Evolutionary conservation across 1,140 invertebrate species (phyloP), one percentile per base, ranked within the genome.

Genomic region (Cheumatopsyche charites): DNA sequence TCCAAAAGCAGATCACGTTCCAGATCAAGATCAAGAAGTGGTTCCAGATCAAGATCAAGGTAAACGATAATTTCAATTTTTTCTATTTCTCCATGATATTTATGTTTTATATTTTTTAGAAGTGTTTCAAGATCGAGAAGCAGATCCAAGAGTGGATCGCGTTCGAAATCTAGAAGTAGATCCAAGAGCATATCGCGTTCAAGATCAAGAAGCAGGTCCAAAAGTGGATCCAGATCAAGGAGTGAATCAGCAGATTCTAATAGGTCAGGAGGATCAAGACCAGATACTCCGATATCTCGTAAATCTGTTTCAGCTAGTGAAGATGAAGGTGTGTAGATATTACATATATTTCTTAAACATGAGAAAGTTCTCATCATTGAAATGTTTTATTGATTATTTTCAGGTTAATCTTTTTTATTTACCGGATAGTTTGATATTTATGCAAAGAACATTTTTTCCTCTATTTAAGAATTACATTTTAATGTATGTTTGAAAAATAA

Each of bases 261-360:
- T 19, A 66, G 75, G 21, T 79, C 75, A 1, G 77, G 79, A 11
- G 77, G 79, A 11, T 84, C 82, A 0, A 79, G 83, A 66, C 84
- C 84, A 0, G 84, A 81, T 25, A 84, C 84, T n/a, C 84, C 84
- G 0, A 81, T 83, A 11, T 84, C 83, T 6, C 80, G 84, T 55
- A 86, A 86, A 68, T 85, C 85, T 19, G 82, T 85, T 13, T 86
- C 84, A 0, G 85, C 83, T 19, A 86, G 85, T 77, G 85, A 86
- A 75, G 83, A 84, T 67, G 82, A 84, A 77, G 78, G 72, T 77
- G 62, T 41, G 15, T 61, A 29, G n/a, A 67, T 15, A 61, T 29
- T 67, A 19, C 62, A 47, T 68, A 21, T 23, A 62, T 73, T 58
- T 61, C 7, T 68, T 36, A 13, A n/a, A 11, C 15, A 21, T 26